Conservation (phyloP, 1,140 invertebrate genomes). For the Drosophila pandora region DNA sequence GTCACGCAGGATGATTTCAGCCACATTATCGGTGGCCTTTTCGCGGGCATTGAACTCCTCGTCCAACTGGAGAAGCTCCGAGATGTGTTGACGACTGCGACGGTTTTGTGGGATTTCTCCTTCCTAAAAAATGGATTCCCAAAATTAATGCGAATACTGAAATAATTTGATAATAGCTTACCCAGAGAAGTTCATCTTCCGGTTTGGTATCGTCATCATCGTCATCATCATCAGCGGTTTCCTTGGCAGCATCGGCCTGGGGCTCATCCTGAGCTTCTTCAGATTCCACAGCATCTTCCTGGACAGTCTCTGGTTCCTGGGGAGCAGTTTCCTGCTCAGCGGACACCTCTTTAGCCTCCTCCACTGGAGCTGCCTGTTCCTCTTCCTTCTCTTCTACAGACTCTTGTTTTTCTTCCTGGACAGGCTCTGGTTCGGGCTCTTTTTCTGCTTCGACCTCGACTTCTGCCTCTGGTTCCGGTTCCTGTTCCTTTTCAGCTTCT, state of each 20-base stretch:
- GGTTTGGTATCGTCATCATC: constrained; percentile 82
- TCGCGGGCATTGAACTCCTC: constrained; percentile 90
- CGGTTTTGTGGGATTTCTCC: constrained; percentile 90
- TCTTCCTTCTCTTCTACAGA: constrained; percentile 46
- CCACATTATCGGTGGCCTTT: constrained; percentile 88
- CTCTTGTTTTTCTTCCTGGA: constrained; percentile 28
- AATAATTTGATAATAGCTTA: constrained; percentile 60
- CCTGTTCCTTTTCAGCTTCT: constrained; percentile 50
- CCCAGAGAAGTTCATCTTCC: constrained; percentile 87
- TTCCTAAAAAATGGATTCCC: constrained; percentile 84
- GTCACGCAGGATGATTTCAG: constrained; percentile 91
- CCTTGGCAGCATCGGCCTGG: constrained; percentile 34
- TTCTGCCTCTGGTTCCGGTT: constrained; percentile 85
- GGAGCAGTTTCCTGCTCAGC: constrained; percentile 39
- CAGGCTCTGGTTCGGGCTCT: constrained; percentile 41
- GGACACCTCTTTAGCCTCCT: constrained; percentile 78
- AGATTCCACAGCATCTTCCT: constrained; percentile 51
- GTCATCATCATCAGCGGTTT: constrained; percentile 44
- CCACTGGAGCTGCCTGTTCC: constrained; percentile 36
- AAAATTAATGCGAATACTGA: neutral
- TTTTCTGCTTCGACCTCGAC: constrained; percentile 13
- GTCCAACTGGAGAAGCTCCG: constrained; percentile 91
- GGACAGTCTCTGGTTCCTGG: constrained; percentile 40
- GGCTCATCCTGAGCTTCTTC: constrained; percentile 44
- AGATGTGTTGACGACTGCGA: constrained; percentile 91